Conservation (phyloP, 2,888 invertebrate genomes). For the Luperina nickerlii region DNA sequence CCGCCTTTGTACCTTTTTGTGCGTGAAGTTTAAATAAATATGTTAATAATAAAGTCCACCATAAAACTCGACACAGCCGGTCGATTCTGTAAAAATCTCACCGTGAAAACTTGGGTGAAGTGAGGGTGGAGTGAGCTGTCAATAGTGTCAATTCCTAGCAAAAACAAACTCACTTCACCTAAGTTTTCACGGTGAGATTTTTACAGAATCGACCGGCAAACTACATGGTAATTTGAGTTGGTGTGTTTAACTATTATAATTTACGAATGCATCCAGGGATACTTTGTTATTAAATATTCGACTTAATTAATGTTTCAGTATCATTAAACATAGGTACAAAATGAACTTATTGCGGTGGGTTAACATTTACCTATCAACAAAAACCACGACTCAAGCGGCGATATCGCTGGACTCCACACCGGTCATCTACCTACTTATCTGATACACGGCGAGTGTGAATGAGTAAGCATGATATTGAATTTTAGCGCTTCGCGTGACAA, state of each 20-base stretch:
- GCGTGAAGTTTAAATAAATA: too few relatives aligned
- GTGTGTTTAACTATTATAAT: neutral
- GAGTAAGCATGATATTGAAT: conserved; percentile 40
- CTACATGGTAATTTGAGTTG: neutral
- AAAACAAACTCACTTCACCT: too few relatives aligned
- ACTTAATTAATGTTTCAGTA: neutral
- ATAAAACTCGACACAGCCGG: too few relatives aligned
- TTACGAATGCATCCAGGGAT: neutral
- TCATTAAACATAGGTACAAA: conserved; percentile 1
- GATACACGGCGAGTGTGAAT: conserved; percentile 14
- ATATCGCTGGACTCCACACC: neutral
- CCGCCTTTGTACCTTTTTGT: too few relatives aligned
- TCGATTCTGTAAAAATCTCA: too few relatives aligned
- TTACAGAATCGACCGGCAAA: too few relatives aligned
- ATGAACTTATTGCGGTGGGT: neutral
- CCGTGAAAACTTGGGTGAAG: too few relatives aligned
- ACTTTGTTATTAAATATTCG: neutral
- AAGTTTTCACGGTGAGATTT: too few relatives aligned
- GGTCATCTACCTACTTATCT: neutral
- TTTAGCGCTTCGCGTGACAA: conserved; percentile 36
- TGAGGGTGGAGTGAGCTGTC: too few relatives aligned
- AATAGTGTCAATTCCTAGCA: too few relatives aligned
- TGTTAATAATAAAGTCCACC: too few relatives aligned
- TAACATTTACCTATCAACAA: too few relatives aligned
- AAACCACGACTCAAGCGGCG: neutral